Evolutionary conservation across 1,140 invertebrate species (phyloP).

Genomic region (Euborellia annulipes): DNA sequence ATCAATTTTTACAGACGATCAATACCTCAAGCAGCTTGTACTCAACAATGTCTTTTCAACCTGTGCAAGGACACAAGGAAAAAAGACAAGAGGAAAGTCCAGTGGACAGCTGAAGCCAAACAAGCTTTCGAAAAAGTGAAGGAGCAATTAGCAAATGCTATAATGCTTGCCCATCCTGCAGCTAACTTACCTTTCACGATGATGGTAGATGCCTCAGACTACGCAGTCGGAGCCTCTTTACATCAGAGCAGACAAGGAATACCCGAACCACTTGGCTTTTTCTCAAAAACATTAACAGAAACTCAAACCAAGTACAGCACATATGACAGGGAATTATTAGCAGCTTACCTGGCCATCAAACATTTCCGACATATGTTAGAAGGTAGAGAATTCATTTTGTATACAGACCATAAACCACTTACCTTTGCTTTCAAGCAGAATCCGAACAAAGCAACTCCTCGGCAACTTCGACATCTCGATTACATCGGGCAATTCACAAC

Average conservation of each 20-base stretch:
- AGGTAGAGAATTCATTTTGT: constrained; percentile 22
- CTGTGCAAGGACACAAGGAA: no score
- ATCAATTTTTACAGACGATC: no score
- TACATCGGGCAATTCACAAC: constrained; percentile 26
- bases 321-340: constrained; percentile 31
- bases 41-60: no score
- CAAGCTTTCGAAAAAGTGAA: background rate
- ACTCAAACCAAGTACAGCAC: constrained; percentile 23
- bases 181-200: constrained; percentile 5
- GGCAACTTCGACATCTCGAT: constrained; percentile 22
- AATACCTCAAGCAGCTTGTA: no score
- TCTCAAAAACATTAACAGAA: constrained; percentile 23
- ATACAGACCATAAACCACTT: constrained; percentile 27
- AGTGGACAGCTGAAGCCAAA: no score
- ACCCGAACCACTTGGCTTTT: constrained; percentile 31
- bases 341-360: constrained; percentile 26
- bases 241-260: constrained; percentile 9
- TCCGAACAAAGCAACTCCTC: constrained; percentile 18
- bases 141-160: background rate
- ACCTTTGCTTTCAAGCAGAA: constrained; percentile 20
- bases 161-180: constrained; percentile 9
- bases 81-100: no score
- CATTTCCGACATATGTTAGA: constrained; percentile 29
- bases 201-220: constrained; percentile 14
- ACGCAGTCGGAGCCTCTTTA: constrained; percentile 12